A percentile compares a stretch with the other conserved stretches of the same genome.
Evolutionary conservation across 2,888 invertebrate genomes (phyloP).

Genomic region (Apamea monoglypha): DNA sequence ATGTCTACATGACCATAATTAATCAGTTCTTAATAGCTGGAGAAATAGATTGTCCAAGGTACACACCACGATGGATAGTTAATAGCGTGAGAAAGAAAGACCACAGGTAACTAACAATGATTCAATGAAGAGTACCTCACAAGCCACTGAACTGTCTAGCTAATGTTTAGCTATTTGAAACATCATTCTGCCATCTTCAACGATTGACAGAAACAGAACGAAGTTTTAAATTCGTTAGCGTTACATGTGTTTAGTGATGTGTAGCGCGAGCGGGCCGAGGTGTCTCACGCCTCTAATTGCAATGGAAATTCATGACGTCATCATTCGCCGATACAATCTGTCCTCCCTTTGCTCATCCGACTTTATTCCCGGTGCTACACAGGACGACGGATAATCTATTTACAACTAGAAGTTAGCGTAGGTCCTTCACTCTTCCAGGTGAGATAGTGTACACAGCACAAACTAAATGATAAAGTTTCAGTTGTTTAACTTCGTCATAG

Average conservation of each 20-base stretch:
- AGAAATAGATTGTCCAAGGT: background rate
- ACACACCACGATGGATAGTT: background rate
- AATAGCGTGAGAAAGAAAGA: background rate
- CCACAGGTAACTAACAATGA: background rate
- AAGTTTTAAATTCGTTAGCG: background rate
- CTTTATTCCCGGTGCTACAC: background rate
- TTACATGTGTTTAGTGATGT: background rate
- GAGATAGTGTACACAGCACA: conserved; percentile 9
- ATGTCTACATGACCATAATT: background rate
- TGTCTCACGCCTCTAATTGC: background rate
- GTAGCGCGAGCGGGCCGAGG: background rate
- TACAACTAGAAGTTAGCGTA: conserved; percentile 28
- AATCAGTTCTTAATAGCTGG: background rate
- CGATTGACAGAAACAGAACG: background rate
- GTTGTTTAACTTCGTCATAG: conserved; percentile 21
- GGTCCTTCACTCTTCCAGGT: conserved; percentile 26
- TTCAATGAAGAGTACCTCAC: background rate
- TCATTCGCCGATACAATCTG: background rate
- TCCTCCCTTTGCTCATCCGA: background rate
- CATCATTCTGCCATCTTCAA: background rate
- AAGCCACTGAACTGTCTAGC: background rate
- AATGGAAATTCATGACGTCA: background rate
- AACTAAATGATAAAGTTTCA: conserved; percentile 38
- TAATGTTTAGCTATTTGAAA: background rate
- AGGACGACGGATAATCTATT: conserved; percentile 12